These are phyloP conservation scores for Albula goreensis DNA, from an alignment of 2,113 vertebrate species.

Conservation along the genomic window DNA sequence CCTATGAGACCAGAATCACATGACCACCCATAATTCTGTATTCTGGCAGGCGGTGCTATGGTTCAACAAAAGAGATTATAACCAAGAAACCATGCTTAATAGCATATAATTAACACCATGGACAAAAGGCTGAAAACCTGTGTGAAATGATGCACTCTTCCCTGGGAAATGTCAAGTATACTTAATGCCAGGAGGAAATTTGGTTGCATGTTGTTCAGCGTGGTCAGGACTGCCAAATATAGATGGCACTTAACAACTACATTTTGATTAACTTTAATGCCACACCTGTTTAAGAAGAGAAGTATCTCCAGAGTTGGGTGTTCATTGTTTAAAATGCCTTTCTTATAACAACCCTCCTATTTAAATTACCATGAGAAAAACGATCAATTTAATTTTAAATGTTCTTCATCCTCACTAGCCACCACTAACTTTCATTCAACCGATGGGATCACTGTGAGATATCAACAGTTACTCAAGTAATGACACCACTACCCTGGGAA, in stretches of 20 bases:
- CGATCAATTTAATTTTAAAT: too few species aligned
- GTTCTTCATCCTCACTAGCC: too few species aligned
- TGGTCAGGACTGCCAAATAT: background rate
- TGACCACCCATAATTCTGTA: conserved; percentile 57
- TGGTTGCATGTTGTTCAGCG: background rate
- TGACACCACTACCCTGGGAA: too few species aligned
- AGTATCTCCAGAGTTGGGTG: too few species aligned
- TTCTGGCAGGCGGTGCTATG: conserved; percentile 54
- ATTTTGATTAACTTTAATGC: background rate
- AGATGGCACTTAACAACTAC: background rate
- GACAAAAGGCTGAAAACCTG: conserved; percentile 39
- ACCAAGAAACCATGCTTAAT: conserved; percentile 68
- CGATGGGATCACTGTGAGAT: too few species aligned
- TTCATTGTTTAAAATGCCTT: too few species aligned
- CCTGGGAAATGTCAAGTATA: conserved; percentile 60
- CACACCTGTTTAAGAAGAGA: too few species aligned
- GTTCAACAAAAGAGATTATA: conserved; percentile 65
- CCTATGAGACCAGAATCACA: conserved; percentile 42
- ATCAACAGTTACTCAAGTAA: too few species aligned
- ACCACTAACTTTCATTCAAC: too few species aligned
- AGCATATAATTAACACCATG: conserved; percentile 66
- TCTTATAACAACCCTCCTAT: too few species aligned
- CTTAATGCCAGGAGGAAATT: conserved; percentile 48
- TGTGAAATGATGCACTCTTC: conserved; percentile 55
- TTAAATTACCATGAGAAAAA: too few species aligned